Base-by-base conservation (phyloP, 2,113 vertebrate genomes). In the Hyla sarda region DNA sequence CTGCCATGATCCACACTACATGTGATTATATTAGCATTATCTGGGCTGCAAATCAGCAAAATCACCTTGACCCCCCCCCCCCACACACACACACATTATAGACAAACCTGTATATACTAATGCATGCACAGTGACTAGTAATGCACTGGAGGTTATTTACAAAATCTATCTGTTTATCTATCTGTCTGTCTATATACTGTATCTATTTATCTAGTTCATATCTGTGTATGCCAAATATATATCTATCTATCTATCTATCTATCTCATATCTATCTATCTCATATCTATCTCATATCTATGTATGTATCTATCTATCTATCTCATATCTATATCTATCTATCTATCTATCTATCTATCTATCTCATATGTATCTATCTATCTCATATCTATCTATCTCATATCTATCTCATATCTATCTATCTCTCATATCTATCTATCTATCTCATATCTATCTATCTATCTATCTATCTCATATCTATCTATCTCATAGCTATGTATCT, bases 221-320 rank as follows among this genome's bases (percentile, higher is more conserved):
- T 19, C 41, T 17, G 2, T 37, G 2, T 69, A n/a, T n/a, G n/a
- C n/a, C n/a, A n/a, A n/a, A n/a, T n/a, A 14, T 69, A 37, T 41
- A 41, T 71, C 67, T 71, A 71, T 71, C 62, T 67, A 67, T 67
- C 30, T 69, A 69, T 71, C 32, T 71, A 71, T 71, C 28, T 67
- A 67, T 67, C 28, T 67, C 41, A 17, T 71, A 71, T 71, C 28
- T 67, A 67, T 67, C 28, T 67, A 67, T 67, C 62, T 71, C n/a
- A n/a, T n/a, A 41, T 41, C 32, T 37, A 71, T 71, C 67, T 71
- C n/a, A n/a, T n/a, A 71, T 41, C 32, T 71, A 71, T 71, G 32
- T 67, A 65, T 65, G 25, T 65, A 65, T 65, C 60, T 65, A 65
- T 65, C 25, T 65, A 69, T 69, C 65, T 69, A 69, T 69, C 47